Conservation (phyloP, 2,113 vertebrate species). For the Pungitius pungitius region DNA sequence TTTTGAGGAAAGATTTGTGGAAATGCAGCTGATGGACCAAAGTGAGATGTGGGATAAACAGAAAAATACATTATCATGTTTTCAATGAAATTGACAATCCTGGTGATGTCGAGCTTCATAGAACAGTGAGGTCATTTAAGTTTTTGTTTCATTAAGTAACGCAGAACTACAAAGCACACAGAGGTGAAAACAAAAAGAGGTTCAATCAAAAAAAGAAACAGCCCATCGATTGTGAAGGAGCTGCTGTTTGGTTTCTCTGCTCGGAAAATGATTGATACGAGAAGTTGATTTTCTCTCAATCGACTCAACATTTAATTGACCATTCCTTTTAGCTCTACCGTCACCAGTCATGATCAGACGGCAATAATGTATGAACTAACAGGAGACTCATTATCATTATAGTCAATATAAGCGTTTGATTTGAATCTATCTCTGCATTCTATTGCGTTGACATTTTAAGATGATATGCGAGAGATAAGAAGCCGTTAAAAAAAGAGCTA, state of each 20-base stretch:
- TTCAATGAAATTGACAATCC: conserved; percentile 37
- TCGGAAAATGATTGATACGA: not conserved
- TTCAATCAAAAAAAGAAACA: not conserved
- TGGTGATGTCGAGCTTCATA: not conserved
- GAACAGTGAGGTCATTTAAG: not conserved
- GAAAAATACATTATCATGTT: conserved; percentile 39
- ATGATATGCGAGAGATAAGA: not conserved
- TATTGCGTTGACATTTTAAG: not conserved
- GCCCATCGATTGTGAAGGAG: not conserved
- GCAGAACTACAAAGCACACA: not conserved
- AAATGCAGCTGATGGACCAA: conserved; percentile 56
- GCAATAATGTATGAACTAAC: not conserved
- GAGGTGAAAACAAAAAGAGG: not conserved
- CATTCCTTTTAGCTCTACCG: not conserved
- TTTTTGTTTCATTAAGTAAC: conserved; percentile 1
- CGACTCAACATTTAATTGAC: not conserved
- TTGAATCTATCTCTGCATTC: too few species aligned
- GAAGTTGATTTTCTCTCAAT: not conserved
- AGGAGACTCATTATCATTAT: not conserved
- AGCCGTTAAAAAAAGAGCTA: too few species aligned
- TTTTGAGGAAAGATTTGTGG: conserved; percentile 62
- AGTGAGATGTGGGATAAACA: conserved; percentile 52
- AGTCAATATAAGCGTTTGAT: not conserved
- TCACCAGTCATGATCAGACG: not conserved
- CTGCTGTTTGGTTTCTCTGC: not conserved